Percentiles rank a stretch among this genome's conserved stretches.
phyloP scores from a whole-genome alignment of 2,888 invertebrate genomes.

The Dryococelus australis region DNA sequence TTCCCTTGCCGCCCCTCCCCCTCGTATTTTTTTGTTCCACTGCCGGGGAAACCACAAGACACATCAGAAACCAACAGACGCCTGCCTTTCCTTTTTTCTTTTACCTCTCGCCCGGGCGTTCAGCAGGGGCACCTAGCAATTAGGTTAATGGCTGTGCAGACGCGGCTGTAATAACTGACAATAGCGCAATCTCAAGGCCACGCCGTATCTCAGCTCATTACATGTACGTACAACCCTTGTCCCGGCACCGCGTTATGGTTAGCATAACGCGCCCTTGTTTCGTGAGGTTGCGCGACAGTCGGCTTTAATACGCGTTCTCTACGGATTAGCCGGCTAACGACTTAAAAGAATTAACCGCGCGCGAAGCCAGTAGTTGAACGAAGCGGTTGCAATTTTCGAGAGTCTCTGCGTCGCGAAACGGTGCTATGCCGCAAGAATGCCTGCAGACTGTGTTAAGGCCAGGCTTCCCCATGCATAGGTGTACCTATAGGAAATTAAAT shows the following conservation, averaged over 20 bases:
- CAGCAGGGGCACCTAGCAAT: not conserved
- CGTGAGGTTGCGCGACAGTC: too few relatives aligned
- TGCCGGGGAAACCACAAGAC: not conserved
- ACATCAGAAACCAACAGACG: not conserved
- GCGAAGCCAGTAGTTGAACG: too few relatives aligned
- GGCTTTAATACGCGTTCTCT: too few relatives aligned
- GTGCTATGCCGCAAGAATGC: too few relatives aligned
- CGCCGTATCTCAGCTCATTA: not conserved
- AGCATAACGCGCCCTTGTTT: too few relatives aligned
- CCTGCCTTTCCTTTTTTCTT: not conserved
- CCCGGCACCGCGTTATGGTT: not conserved
- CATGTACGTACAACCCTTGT: not conserved
- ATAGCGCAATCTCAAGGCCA: slow-evolving; percentile 2
- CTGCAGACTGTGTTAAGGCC: too few relatives aligned
- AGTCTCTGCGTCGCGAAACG: too few relatives aligned
- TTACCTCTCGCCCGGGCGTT: not conserved
- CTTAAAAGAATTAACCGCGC: too few relatives aligned
- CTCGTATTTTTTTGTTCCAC: not conserved
- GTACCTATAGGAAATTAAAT: too few relatives aligned
- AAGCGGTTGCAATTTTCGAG: too few relatives aligned
- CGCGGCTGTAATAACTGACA: not conserved
- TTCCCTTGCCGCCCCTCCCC: not conserved
- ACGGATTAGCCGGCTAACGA: too few relatives aligned
- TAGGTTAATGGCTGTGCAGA: not conserved
- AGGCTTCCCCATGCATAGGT: too few relatives aligned